Evolutionary conservation across 2,888 invertebrate species (phyloP).

Genomic region (Melieria picta): DNA sequence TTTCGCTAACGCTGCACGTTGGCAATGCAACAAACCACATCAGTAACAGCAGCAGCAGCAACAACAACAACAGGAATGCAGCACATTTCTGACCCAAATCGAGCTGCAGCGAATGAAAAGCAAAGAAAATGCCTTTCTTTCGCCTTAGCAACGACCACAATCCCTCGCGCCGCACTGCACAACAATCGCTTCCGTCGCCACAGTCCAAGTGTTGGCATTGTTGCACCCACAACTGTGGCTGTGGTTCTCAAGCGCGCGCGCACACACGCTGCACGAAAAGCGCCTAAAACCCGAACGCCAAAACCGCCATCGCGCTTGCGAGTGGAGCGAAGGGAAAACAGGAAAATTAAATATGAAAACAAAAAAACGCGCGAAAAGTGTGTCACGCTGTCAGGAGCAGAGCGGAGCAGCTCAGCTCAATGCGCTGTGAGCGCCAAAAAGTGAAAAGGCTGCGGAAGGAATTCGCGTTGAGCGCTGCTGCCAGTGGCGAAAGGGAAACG

Average conservation of each 20-base stretch:
- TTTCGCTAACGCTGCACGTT: background rate
- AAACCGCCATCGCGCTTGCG: background rate
- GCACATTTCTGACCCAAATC: background rate
- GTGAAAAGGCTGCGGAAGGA: background rate
- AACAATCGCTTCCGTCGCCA: background rate
- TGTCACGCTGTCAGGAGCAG: constrained; percentile 27
- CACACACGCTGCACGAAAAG: background rate
- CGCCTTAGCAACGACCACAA: background rate
- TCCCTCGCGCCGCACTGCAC: background rate
- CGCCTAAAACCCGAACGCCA: background rate
- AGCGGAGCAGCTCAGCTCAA: background rate
- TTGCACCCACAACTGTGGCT: background rate
- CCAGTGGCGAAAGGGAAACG: background rate
- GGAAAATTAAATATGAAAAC: background rate
- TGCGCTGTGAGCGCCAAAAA: background rate
- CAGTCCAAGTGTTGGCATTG: background rate
- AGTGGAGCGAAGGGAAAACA: background rate
- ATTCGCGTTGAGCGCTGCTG: constrained; percentile 9
- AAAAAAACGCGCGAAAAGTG: constrained; percentile 15
- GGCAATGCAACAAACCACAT: background rate
- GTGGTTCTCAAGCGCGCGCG: constrained; percentile 2
- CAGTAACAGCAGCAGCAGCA: constrained; percentile 1
- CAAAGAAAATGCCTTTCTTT: background rate
- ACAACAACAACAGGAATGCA: background rate
- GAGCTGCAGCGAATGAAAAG: background rate